Evolutionary conservation across 2,113 vertebrate genomes (phyloP), one percentile per base, ranked within the genome.

Genomic region (Callionymus lyra): DNA sequence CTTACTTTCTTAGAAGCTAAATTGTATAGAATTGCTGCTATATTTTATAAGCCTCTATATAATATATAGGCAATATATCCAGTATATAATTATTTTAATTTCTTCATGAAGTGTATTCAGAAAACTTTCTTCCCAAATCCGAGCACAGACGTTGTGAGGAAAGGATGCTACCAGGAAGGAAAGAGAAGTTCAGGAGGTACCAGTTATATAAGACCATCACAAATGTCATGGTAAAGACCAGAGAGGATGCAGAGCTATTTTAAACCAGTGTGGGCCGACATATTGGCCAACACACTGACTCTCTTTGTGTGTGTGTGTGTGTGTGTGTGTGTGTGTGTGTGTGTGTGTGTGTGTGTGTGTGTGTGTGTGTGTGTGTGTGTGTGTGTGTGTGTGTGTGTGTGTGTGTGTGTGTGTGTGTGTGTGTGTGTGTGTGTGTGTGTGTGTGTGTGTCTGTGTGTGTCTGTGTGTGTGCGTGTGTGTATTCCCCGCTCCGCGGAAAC

Each of bases 131-230:
- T 50, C 33, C 21, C 45, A 38, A 44, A 15, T 31, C 32, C 13
- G 14, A 31, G 45, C 10, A 3, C 31, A 13, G 19, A 36, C 16
- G 35, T 14, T 31, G 46, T 47, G 31, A 61, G 45, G 57, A 63
- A 44, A 47, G 47, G 46, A 70, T 35, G 31, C 19, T 52, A 53
- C 46, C 53, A 53, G 42, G 52, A 62, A 63, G 50, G 59, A 56
- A 70, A 72, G 50, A 63, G 66, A 44, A 69, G 71, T 70, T 70
- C 70, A 60, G 59, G 59, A 78, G 64, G 56, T 61, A 56, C n/a
- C 3, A 40, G 61, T 84, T 84, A 83, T 44, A 58, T 78, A 84
- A 84, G 50, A 63, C 57, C 53, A 44, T 58, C 53, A 63, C 74
- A 68, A 50, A 70, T 53, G 70, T 74, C 36, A 59, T 63, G 65